These are phyloP conservation scores for Drosophila aldrichi DNA, from an alignment of 2,888 invertebrate species.

Conservation along the genomic window DNA sequence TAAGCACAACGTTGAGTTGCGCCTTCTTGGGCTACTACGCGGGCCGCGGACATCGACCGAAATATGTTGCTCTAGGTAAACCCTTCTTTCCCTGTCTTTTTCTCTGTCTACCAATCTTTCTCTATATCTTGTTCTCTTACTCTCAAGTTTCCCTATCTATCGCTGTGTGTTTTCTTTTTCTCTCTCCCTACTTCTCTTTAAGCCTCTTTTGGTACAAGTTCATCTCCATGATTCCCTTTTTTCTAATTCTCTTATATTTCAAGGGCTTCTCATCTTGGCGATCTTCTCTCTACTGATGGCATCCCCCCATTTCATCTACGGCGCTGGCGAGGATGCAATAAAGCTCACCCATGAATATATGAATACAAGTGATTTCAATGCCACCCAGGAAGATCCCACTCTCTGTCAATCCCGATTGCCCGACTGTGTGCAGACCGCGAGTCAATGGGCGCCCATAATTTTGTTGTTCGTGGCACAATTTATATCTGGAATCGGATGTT, in stretches of 20 bases:
- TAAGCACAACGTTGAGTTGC: slow-evolving; percentile 89
- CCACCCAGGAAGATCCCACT: slow-evolving; percentile 14
- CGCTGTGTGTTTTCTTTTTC: too few relatives aligned
- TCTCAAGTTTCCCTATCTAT: neutral
- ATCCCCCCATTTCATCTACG: slow-evolving; percentile 89
- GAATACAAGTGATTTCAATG: slow-evolving; percentile 81
- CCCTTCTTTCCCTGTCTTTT: neutral
- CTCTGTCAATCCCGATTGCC: slow-evolving; percentile 36
- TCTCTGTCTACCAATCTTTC: neutral
- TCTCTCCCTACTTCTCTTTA: neutral
- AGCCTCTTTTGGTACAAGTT: neutral
- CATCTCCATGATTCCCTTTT: neutral
- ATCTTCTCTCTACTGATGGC: slow-evolving; percentile 88
- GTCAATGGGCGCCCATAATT: slow-evolving; percentile 86
- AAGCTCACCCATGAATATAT: slow-evolving; percentile 87
- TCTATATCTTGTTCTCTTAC: neutral
- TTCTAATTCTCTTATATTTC: too few relatives aligned
- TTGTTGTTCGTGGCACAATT: slow-evolving; percentile 89
- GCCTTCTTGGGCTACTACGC: slow-evolving; percentile 89
- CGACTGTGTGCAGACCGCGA: slow-evolving; percentile 28
- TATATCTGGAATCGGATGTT: slow-evolving; percentile 89
- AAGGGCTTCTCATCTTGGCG: slow-evolving; percentile 86
- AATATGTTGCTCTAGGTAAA: slow-evolving; percentile 88
- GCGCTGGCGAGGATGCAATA: slow-evolving; percentile 89
- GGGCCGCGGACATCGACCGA: slow-evolving; percentile 89